phyloP scores from a whole-genome alignment of 1,140 invertebrate species.

The Alviniconcha marisindica region DNA sequence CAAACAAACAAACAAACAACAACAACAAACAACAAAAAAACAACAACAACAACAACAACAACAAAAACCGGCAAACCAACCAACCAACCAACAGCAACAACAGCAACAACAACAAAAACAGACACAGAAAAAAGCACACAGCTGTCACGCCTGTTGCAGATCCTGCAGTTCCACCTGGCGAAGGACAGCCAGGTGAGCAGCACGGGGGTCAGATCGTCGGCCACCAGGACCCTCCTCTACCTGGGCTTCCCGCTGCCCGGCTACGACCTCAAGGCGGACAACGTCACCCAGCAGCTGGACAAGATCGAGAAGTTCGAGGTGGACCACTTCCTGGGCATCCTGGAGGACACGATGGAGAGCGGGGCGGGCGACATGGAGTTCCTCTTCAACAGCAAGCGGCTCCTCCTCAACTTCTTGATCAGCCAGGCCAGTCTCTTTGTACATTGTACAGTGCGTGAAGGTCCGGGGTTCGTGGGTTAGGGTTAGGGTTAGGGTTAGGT shows the following conservation, averaged over 20 bases:
- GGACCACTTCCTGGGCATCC: constrained; percentile 15
- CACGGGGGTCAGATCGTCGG: not conserved
- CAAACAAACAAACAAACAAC: too few relatives aligned
- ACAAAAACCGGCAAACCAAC: too few relatives aligned
- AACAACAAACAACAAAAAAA: too few relatives aligned
- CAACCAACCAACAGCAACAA: too few relatives aligned
- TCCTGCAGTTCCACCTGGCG: constrained; percentile 28
- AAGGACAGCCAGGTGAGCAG: not conserved
- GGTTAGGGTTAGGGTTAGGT: too few relatives aligned
- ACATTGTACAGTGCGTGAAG: too few relatives aligned
- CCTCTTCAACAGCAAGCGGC: not conserved
- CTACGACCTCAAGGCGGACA: not conserved
- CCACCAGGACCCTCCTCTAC: constrained; percentile 19
- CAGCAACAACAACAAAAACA: too few relatives aligned
- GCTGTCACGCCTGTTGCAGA: too few relatives aligned
- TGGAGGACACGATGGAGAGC: constrained; percentile 11
- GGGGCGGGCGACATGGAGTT: constrained; percentile 28
- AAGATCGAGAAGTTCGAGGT: constrained; percentile 12
- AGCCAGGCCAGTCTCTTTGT: not conserved
- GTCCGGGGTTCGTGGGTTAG: too few relatives aligned
- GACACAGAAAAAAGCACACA: too few relatives aligned
- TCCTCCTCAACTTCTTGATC: constrained; percentile 17
- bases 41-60: too few relatives aligned
- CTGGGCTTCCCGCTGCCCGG: constrained; percentile 10
- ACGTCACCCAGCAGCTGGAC: not conserved